Base-by-base conservation (phyloP, 2,888 invertebrate species). In the Hydraecia micacea region DNA sequence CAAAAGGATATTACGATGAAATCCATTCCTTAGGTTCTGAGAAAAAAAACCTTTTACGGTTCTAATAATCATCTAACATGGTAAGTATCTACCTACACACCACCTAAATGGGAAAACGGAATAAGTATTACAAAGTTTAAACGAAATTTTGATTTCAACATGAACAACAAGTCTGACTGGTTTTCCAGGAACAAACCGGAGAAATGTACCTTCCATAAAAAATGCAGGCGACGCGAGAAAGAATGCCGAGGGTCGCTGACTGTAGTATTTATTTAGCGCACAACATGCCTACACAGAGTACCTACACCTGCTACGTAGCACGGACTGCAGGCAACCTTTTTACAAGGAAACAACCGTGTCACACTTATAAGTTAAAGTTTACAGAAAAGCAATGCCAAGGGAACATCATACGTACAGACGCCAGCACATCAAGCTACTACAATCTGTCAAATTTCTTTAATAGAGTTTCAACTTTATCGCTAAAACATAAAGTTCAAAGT, bases 231-330 rank as follows among this genome's bases (percentile, higher is more conserved):
- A 63, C 63, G 18, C 62, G 79, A 76, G 76, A 86, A 86, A 82
- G 79, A 85, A 86, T 75, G 71, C 75, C 72, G 86, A 63, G 74
- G 84, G 85, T 77, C 76, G 76, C 73, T 65, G 84, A 73, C 79
- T 75, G 73, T 60, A 52, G 65, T 71, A 68, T 86, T 85, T 85
- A 85, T 80, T 86, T 86, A 55, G 80, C 77, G 77, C 62, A 66
- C 18, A 60, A 63, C 52, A 78, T 71, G 58, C 21, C 28, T 71
- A 71, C 39, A 21, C 49, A 49, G 49, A n/a, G n/a, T n/a, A n/a
- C n/a, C n/a, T 52, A 11, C 13, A 28, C 58, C 32, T 46, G 49
- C 58, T 70, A 71, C 60, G 69, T 46, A 60, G 60, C 25, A 42
- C 11, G 58, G 42, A 66, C n/a, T 18, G 32, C 66, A 67, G 32